Evolutionary conservation across 1,140 invertebrate genomes (phyloP).

Genomic region (Anthonomus grandis): DNA sequence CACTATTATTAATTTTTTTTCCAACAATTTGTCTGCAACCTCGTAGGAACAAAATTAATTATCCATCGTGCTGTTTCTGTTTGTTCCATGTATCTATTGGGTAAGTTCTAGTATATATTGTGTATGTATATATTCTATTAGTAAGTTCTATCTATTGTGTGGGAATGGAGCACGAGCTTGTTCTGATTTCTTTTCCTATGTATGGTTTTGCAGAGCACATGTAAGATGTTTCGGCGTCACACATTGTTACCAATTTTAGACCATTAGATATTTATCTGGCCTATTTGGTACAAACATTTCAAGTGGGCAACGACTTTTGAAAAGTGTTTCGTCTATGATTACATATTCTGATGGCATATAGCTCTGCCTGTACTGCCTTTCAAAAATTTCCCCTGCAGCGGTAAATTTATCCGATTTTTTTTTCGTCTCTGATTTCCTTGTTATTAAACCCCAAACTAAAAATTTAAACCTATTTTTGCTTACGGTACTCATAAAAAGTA

Average conservation of each 20-base stretch:
- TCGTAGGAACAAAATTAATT: slow-evolving; percentile 24
- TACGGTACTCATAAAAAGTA: too few species aligned
- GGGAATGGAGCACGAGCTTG: slow-evolving; percentile 33
- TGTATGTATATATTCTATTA: too few species aligned
- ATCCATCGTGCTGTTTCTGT: slow-evolving; percentile 36
- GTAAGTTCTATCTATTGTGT: slow-evolving; percentile 33
- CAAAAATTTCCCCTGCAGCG: slow-evolving; percentile 41
- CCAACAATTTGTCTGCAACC: slow-evolving; percentile 38
- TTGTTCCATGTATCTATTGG: too few species aligned
- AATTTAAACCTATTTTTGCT: slow-evolving; percentile 2
- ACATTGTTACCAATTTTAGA: slow-evolving; percentile 40
- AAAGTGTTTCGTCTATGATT: slow-evolving; percentile 48
- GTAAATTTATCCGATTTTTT: slow-evolving; percentile 32
- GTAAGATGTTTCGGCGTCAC: slow-evolving; percentile 31
- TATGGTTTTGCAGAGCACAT: slow-evolving; percentile 34
- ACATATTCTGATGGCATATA: slow-evolving; percentile 40
- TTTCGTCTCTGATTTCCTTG: slow-evolving; percentile 5
- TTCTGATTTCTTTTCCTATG: slow-evolving; percentile 35
- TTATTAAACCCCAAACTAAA: slow-evolving; percentile 7
- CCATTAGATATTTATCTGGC: slow-evolving; percentile 48
- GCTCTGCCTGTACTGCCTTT: slow-evolving; percentile 33
- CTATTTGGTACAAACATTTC: slow-evolving; percentile 47
- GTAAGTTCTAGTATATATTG: too few species aligned
- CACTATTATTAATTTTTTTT: slow-evolving; percentile 38
- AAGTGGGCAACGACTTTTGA: slow-evolving; percentile 45